Percentiles rank a stretch among this genome's conserved stretches.
phyloP scores from a whole-genome alignment of 2,888 invertebrate genomes.

The Chouioia cunea region DNA sequence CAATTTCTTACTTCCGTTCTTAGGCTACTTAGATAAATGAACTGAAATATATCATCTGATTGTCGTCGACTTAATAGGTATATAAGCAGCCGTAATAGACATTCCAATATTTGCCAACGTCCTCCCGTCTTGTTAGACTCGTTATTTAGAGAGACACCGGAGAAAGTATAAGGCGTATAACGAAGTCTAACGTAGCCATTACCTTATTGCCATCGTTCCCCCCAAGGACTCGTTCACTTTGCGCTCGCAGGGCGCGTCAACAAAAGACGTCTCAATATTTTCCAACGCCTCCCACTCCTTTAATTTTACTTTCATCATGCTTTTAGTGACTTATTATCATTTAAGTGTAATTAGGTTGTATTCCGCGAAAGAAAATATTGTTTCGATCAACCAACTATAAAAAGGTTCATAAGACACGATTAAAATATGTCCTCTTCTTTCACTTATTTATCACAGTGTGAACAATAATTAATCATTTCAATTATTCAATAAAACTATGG shows the following conservation, averaged over 20 bases:
- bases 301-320: neutral
- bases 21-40: slow-evolving; percentile 40
- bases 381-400: too few species aligned
- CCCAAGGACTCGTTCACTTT: slow-evolving; percentile 36
- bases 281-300: slow-evolving; percentile 7
- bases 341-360: too few species aligned
- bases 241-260: slow-evolving; percentile 6
- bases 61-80: slow-evolving; percentile 15
- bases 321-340: too few species aligned
- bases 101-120: slow-evolving; percentile 40
- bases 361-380: too few species aligned
- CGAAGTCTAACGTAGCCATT: slow-evolving; percentile 35
- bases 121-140: slow-evolving; percentile 1
- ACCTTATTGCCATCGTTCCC: slow-evolving; percentile 36
- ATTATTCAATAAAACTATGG: too few species aligned
- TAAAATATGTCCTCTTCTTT: too few species aligned
- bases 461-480: too few species aligned
- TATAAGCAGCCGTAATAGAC: slow-evolving; percentile 21
- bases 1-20: slow-evolving; percentile 29
- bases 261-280: slow-evolving; percentile 33
- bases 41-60: slow-evolving; percentile 38
- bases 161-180: slow-evolving; percentile 35
- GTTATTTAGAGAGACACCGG: slow-evolving; percentile 37
- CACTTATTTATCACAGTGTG: too few species aligned
- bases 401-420: too few species aligned